Evolutionary conservation across 2,888 invertebrate genomes (phyloP).

Genomic region (Molanna angustata): DNA sequence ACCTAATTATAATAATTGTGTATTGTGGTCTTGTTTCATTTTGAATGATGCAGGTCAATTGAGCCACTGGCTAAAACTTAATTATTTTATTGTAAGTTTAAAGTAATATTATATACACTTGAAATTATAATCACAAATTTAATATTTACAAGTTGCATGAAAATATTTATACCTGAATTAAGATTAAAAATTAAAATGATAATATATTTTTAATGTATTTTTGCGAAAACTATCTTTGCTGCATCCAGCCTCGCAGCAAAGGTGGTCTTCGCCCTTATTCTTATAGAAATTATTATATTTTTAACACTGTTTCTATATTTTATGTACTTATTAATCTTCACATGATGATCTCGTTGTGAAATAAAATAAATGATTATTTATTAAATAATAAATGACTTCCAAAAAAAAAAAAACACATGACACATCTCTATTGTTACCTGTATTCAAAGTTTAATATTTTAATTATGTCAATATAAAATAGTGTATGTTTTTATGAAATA

Average conservation of each 20-base stretch:
- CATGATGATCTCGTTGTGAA: conserved; percentile 19
- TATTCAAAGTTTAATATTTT: conserved; percentile 16
- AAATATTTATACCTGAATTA: conserved; percentile 27
- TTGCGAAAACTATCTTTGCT: conserved; percentile 29
- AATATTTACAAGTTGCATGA: conserved; percentile 28
- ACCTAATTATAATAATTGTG: no score
- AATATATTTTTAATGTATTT: conserved; percentile 29
- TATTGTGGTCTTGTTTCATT: neutral
- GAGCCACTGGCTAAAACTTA: conserved; percentile 24
- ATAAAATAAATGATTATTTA: conserved; percentile 30
- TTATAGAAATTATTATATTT: conserved; percentile 27
- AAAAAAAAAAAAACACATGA: no score
- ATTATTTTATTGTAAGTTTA: conserved; percentile 26
- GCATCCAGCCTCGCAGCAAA: conserved; percentile 33
- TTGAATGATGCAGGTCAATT: conserved; percentile 23
- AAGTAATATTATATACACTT: conserved; percentile 22
- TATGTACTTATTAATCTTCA: conserved; percentile 27
- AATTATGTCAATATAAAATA: neutral
- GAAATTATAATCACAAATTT: conserved; percentile 27
- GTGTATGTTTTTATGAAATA: neutral
- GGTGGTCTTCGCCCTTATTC: conserved; percentile 19
- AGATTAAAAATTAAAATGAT: conserved; percentile 13
- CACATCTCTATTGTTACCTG: no score
- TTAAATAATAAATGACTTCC: conserved; percentile 21
- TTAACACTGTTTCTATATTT: conserved; percentile 23